Base-by-base conservation (phyloP, 2,113 vertebrate genomes). In the Cyphomyrus plagiostoma region DNA sequence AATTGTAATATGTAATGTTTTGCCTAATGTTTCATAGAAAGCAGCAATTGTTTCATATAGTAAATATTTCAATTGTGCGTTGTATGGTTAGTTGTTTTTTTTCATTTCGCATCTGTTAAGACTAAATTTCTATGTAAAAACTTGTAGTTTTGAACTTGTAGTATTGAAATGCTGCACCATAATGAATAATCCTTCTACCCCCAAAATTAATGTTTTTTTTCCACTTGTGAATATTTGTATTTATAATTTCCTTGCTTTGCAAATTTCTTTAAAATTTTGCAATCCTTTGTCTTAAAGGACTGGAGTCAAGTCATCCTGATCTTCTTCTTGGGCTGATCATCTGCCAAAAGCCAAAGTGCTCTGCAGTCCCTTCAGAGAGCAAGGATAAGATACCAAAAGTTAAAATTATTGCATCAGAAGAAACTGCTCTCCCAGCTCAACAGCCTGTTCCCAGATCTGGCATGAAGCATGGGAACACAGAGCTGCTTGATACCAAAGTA, bases 241-340 rank as follows among this genome's bases (percentile, higher is more conserved):
- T 3, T 23, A 11, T 13, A 66, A 90, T 89, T 85, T 0, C 62
- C 23, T 56, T 88, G 83, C 53, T 77, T 77, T 1, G 5, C 26
- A 53, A 49, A 52, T 21, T 21, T 5, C 21, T 90, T 49, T 17
- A 53, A 88, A 53, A 80, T 66, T 26, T n/a, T 66, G 3, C 15
- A 85, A 49, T 89, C 26, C 90, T 88, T 94, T 89, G 26, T 58
- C 50, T 96, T 95, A 17, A 92, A 99, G 98, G 98, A 82, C 96
- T 99, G 86, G 98, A 99, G 92, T 95, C 96, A 49, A 96, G 96
- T 10, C 96, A 97, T 77, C 98, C 98, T 2, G 98, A 99, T 95
- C 95, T 99, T 88, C 97, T 99, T 90, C 96, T 99, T 42, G 98
- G 98, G 50, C 91, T 99, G 84, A 98, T 97, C 13, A 96, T 99